Evolutionary conservation across 2,797 vertebrate genomes (phyloP).

Genomic region (Cephalopachus bancanus): DNA sequence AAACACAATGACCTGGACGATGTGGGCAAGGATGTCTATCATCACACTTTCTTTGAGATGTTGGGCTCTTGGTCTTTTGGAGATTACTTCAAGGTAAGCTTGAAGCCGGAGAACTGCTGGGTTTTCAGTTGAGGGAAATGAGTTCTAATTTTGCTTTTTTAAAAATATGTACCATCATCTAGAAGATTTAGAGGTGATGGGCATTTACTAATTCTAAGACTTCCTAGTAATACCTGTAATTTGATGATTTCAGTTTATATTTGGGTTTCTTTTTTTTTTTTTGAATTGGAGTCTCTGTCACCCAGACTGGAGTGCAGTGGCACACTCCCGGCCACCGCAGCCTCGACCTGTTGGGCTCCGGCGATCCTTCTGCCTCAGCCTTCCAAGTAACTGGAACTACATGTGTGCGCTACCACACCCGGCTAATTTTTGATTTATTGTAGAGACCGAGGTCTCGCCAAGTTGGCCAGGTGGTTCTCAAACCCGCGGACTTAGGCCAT

Average conservation of each 20-base stretch:
- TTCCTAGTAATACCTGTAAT: background rate
- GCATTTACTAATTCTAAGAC: conserved; percentile 8
- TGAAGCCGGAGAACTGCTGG: background rate
- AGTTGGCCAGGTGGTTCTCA: too few species aligned
- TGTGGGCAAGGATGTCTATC: conserved; percentile 99
- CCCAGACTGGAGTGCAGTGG: too few species aligned
- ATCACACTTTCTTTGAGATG: conserved; percentile 99
- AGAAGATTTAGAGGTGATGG: background rate
- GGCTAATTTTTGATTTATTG: too few species aligned
- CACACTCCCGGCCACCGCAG: too few species aligned
- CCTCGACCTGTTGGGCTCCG: too few species aligned
- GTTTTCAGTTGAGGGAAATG: background rate
- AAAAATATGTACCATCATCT: conserved; percentile 18
- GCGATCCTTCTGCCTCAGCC: too few species aligned
- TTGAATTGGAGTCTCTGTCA: too few species aligned
- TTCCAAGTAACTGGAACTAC: too few species aligned
- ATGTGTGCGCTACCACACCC: too few species aligned
- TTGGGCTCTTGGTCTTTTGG: conserved; percentile 99
- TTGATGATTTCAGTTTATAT: background rate
- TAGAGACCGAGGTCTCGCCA: too few species aligned
- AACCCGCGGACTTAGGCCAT: too few species aligned
- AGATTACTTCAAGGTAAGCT: conserved; percentile 97
- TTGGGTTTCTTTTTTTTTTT: background rate
- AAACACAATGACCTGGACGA: conserved; percentile 99
- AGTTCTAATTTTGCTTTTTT: conserved; percentile 37